Evolutionary conservation across 1,140 invertebrate genomes (phyloP).

Genomic region (Drosophila punjabiensis): DNA sequence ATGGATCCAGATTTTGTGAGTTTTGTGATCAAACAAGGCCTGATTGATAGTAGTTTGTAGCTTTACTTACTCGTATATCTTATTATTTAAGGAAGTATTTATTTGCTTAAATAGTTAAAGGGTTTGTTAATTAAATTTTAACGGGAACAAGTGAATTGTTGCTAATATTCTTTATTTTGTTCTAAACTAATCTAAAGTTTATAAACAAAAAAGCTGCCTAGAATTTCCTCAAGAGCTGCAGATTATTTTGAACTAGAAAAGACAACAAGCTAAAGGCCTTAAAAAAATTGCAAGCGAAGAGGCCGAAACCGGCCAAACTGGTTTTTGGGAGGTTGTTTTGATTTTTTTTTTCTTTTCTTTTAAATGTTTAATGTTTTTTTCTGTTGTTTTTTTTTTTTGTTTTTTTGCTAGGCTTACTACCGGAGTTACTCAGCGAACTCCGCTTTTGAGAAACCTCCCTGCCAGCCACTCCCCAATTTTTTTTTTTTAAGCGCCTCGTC

Average conservation of each 20-base stretch:
- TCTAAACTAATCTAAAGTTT: background rate
- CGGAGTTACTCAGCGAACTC: conserved; percentile 60
- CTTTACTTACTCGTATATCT: background rate
- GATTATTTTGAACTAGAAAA: conserved; percentile 8
- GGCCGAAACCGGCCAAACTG: conserved; percentile 43
- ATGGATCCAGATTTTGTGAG: background rate
- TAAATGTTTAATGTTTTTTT: background rate
- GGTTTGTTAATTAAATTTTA: background rate
- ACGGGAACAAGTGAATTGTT: no score
- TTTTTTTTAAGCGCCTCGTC: conserved; percentile 24
- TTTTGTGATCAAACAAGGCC: background rate
- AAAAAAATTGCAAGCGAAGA: conserved; percentile 29
- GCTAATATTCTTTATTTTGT: background rate
- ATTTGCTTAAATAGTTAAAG: background rate
- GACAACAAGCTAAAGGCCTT: conserved; percentile 6
- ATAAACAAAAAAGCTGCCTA: conserved; percentile 1
- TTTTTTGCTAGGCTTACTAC: conserved; percentile 45
- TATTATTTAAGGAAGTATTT: no score
- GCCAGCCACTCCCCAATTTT: conserved; percentile 10
- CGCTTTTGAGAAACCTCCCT: background rate
- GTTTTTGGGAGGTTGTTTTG: conserved; percentile 28
- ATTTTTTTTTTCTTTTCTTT: conserved; percentile 6
- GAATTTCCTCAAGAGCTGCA: conserved; percentile 8
- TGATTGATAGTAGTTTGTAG: background rate
- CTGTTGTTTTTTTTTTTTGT: background rate